Conservation (phyloP, 1,140 invertebrate genomes). For the Thereuonema tuberculata region DNA sequence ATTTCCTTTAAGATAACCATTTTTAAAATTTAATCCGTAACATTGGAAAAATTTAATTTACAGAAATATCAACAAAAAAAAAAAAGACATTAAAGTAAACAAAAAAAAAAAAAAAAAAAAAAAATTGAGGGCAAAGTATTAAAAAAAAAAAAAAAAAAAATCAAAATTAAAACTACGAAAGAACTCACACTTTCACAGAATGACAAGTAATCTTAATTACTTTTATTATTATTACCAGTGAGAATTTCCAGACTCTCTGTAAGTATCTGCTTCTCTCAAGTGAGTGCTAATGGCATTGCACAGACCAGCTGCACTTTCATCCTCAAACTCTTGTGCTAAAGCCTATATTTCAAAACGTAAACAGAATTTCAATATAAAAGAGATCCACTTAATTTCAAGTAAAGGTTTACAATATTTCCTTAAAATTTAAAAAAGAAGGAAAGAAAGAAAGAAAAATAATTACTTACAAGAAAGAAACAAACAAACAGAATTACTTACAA, state of each 20-base stretch:
- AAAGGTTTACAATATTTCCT: slow-evolving; percentile 1
- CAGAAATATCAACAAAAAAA: too few species aligned
- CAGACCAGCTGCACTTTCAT: slow-evolving; percentile 43
- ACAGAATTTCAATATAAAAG: slow-evolving; percentile 7
- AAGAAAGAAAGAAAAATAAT: too few species aligned
- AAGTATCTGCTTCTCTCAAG: slow-evolving; percentile 41
- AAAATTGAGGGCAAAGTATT: too few species aligned
- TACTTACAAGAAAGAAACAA: background rate
- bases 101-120: background rate
- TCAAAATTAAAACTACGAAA: too few species aligned
- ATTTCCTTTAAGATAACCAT: too few species aligned
- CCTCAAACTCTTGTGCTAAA: slow-evolving; percentile 46
- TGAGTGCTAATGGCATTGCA: slow-evolving; percentile 49
- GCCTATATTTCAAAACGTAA: slow-evolving; percentile 31
- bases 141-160: too few species aligned
- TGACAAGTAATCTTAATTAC: too few species aligned
- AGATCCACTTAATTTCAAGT: slow-evolving; percentile 7
- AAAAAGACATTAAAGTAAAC: too few species aligned
- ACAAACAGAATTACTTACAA: slow-evolving; percentile 30
- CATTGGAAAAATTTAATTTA: too few species aligned
- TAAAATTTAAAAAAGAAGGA: too few species aligned
- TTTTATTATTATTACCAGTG: slow-evolving; percentile 41
- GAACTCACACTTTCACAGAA: too few species aligned
- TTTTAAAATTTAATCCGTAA: too few species aligned
- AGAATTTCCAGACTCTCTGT: slow-evolving; percentile 36